Evolutionary conservation across 2,113 vertebrate species (phyloP), one percentile per base, ranked within the genome.

Genomic region (Thalassarche chlororhynchos): DNA sequence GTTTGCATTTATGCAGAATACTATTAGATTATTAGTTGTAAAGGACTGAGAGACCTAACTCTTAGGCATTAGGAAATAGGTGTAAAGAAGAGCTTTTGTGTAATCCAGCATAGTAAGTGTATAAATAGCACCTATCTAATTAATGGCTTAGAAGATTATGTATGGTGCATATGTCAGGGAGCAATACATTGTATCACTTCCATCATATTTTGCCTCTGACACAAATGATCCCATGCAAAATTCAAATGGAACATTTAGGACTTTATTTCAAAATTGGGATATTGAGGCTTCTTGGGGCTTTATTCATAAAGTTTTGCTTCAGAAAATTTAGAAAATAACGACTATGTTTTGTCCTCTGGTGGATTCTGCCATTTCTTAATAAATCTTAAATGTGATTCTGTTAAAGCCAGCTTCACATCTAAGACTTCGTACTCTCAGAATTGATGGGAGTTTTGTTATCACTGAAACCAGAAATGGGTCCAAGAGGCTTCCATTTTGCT

Each of bases 111-210:
- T 8, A 62, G 19, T 80, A 60, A 80, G 58, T 69, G 4, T 93
- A 96, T 95, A 96, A 97, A 96, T 94, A 96, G 84, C 12, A 3
- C 25, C 23, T 44, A 54, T 75, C 81, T 97, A 51, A 82, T 93
- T 96, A 96, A 60, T 55, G 65, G 94, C 36, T 96, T 90, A 95
- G 70, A 29, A 66, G 75, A 24, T 91, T 88, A 71, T 28, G 14
- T 70, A 13, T 84, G 25, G 84, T 60, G 58, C 49, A 3, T 61
- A 49, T 52, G 75, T 87, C 36, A 72, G 47, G 49, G 46, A 13
- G 4, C 76, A 51, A 66, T 87, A 17, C 14, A 14, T n/a, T 71
- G 12, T 49, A n/a, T 91, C 2, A 10, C 62, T 62, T 71, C 76
- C 10, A 14, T 87, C 21, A 24, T 72, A 46, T 58, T 96, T 90